Conservation (phyloP, 2,113 vertebrate species). For the Aspiorhynchus laticeps region DNA sequence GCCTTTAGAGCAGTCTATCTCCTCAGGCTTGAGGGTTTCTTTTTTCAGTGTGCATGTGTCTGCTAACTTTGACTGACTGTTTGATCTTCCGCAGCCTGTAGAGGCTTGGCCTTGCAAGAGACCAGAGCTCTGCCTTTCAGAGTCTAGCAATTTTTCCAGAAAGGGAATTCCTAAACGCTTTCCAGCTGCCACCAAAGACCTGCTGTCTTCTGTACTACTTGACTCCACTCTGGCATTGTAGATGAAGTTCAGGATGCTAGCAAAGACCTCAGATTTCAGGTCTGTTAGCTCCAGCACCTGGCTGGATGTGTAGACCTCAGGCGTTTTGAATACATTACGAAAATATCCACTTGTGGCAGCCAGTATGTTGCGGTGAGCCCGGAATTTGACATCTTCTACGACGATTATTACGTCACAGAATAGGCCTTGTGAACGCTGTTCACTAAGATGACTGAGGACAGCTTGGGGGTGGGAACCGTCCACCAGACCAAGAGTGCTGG, state of each 20-base stretch:
- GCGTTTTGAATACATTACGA: constrained; percentile 86
- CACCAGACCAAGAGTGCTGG: constrained; percentile 84
- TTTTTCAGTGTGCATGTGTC: constrained; percentile 62
- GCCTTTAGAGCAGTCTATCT: constrained; percentile 82
- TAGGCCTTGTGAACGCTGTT: constrained; percentile 92
- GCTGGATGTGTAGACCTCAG: constrained; percentile 83
- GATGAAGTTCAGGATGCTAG: constrained; percentile 95
- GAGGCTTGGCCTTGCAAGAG: constrained; percentile 36
- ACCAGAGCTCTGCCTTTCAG: constrained; percentile 61
- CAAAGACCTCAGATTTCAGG: constrained; percentile 96
- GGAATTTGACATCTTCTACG: constrained; percentile 97
- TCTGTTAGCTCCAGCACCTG: constrained; percentile 94
- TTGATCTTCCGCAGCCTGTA: constrained; percentile 54
- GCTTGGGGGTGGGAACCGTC: constrained; percentile 88
- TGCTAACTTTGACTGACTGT: constrained; percentile 53
- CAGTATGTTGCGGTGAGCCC: constrained; percentile 94
- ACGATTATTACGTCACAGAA: constrained; percentile 97
- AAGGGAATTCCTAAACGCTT: constrained; percentile 96
- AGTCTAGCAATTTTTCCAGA: constrained; percentile 83
- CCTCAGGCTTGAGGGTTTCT: constrained; percentile 78
- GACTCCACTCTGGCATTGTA: constrained; percentile 91
- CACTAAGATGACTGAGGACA: constrained; percentile 90
- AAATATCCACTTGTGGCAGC: constrained; percentile 97
- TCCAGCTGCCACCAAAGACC: constrained; percentile 87
- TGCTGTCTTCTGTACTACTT: constrained; percentile 81